Base-by-base conservation (phyloP, 2,797 vertebrate genomes). In the Sebastiscus tertius region DNA sequence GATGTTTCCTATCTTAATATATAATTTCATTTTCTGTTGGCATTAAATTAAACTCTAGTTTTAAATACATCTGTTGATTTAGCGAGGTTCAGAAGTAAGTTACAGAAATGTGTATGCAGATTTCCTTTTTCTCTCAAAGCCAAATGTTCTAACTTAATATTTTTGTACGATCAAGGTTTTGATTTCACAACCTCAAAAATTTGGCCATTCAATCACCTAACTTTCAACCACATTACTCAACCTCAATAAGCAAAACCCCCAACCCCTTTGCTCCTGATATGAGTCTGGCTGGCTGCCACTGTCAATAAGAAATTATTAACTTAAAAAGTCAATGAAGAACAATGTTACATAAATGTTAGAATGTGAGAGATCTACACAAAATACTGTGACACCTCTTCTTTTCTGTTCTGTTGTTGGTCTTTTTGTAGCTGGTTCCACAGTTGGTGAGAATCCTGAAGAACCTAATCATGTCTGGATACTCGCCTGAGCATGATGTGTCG, bases 361-460 rank as follows among this genome's bases (percentile, higher is more conserved):
- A 42, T 34, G 49, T 77, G 16, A 49, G 3, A 68, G 65, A 83
- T 72, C 14, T n/a, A 74, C 29, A 61, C 59, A 72, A 82, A 85
- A 79, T 82, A 61, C 70, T 83, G 61, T 93, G 84, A 93, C 80
- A 22, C 59, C 18, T 79, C 6, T 67, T 75, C 64, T 83, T 67
- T 65, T 85, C n/a, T 88, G 82, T 74, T 90, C 62, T 90, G 79
- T 87, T 91, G 59, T 88, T 81, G 49, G 61, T 87, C 31, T 92
- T 90, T 92, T 92, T 92, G 5, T 96, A 99, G 99, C 96, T 99
- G 89, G 99, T 99, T 92, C 99, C 98, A 90, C 99, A 99, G 72
- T 96, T 99, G 95, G 99, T 99, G 95, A 97, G 98, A 95, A 99
- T 99, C 95, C 95, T 99, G 94, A 99, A 99, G 96, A 99, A 99